These are phyloP conservation scores for Campoplex capitator DNA, from an alignment of 2,888 invertebrate species.

Conservation along the genomic window DNA sequence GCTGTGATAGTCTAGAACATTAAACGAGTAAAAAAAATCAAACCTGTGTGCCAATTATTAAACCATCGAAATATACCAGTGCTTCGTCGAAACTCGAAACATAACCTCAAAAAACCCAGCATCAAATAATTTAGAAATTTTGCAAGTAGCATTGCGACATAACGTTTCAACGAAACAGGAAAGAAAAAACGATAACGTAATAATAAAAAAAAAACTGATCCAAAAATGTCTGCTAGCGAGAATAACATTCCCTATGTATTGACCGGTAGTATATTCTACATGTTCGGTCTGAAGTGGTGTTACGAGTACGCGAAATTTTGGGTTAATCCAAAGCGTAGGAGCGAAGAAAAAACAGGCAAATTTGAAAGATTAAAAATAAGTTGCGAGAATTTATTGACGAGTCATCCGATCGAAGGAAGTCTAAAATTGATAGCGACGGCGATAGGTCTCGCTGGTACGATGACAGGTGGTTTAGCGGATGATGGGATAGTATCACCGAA, in stretches of 20 bases:
- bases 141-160: neutral
- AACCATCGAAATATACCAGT: neutral
- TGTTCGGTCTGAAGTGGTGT: slow-evolving; percentile 81
- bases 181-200: neutral
- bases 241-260: slow-evolving; percentile 76
- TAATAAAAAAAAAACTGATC: neutral
- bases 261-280: slow-evolving; percentile 79
- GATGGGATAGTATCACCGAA: slow-evolving; percentile 76
- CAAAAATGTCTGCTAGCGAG: slow-evolving; percentile 21
- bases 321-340: slow-evolving; percentile 71
- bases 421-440: slow-evolving; percentile 80
- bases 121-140: neutral
- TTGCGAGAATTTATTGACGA: slow-evolving; percentile 74
- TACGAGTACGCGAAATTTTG: slow-evolving; percentile 80
- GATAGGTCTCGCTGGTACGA: slow-evolving; percentile 78
- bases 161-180: no score
- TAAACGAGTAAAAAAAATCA: neutral
- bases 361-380: slow-evolving; percentile 70
- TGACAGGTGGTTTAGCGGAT: slow-evolving; percentile 76
- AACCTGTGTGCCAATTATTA: neutral
- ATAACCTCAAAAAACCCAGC: slow-evolving; percentile 11
- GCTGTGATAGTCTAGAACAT: slow-evolving; percentile 24
- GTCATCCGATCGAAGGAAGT: slow-evolving; percentile 80
- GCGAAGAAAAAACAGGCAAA: slow-evolving; percentile 67
- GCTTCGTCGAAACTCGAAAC: neutral